Evolutionary conservation across 2,888 invertebrate genomes (phyloP).

Genomic region (Euphydryas editha): DNA sequence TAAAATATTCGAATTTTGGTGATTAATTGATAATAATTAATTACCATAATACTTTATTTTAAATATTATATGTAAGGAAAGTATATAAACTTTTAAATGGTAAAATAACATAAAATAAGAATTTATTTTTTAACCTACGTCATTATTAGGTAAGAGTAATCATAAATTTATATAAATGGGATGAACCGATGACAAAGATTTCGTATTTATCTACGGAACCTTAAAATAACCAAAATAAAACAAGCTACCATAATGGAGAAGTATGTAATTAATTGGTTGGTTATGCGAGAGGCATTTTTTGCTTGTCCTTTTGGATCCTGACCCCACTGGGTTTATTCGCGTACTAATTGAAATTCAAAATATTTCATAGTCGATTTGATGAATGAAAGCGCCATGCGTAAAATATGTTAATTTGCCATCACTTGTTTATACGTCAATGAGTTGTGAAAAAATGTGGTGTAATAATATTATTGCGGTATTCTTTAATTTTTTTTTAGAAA

Average conservation of each 20-base stretch:
- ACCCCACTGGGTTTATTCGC: conserved; percentile 63
- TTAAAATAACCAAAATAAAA: background rate
- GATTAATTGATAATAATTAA: no score
- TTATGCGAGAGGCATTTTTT: conserved; percentile 27
- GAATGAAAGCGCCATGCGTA: conserved; percentile 38
- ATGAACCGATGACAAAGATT: background rate
- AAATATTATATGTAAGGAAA: background rate
- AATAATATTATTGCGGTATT: background rate
- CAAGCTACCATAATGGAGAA: conserved; percentile 53
- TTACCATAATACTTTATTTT: no score
- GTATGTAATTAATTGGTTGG: conserved; percentile 66
- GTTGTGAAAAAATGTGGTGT: background rate
- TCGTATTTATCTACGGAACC: background rate
- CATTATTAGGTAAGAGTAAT: no score
- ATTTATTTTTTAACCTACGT: no score
- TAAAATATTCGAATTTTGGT: background rate
- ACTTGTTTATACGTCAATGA: conserved; percentile 17
- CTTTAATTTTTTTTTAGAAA: no score
- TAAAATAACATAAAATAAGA: no score
- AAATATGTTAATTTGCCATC: conserved; percentile 35
- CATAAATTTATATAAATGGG: background rate
- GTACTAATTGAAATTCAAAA: conserved; percentile 75
- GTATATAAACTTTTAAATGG: background rate
- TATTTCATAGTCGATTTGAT: conserved; percentile 65
- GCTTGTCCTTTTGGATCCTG: conserved; percentile 72